phyloP scores from a whole-genome alignment of 2,888 invertebrate species.

The Apamea monoglypha region DNA sequence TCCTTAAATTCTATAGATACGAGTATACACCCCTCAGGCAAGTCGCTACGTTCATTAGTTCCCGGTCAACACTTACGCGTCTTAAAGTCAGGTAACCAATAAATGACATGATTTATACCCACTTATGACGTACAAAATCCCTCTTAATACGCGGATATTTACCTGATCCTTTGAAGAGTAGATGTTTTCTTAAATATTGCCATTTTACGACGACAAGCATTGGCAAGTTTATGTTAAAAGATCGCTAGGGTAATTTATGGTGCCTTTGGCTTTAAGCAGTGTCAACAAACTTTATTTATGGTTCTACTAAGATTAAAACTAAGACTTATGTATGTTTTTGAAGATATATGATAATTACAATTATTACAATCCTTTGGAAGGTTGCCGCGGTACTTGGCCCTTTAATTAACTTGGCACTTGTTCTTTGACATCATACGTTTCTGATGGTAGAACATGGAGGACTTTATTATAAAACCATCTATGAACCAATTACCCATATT shows the following conservation, averaged over 20 bases:
- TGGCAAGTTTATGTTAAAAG: constrained; percentile 20
- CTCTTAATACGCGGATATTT: constrained; percentile 13
- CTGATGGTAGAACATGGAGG: neutral
- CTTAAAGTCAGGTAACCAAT: constrained; percentile 54
- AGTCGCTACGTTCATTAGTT: constrained; percentile 45
- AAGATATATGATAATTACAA: constrained; percentile 5
- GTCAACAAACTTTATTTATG: constrained; percentile 18
- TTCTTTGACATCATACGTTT: neutral
- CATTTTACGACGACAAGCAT: constrained; percentile 22
- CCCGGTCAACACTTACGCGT: neutral
- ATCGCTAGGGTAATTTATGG: constrained; percentile 12
- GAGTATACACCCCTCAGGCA: neutral
- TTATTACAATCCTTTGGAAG: neutral
- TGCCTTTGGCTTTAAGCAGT: neutral
- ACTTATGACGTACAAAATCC: constrained; percentile 9
- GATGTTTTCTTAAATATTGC: constrained; percentile 17
- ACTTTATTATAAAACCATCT: neutral
- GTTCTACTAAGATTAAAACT: constrained; percentile 2
- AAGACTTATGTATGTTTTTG: neutral
- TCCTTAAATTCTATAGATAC: constrained; percentile 24
- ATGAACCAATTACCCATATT: neutral
- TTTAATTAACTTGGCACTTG: neutral
- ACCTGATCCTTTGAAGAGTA: constrained; percentile 2
- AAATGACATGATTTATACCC: constrained; percentile 47
- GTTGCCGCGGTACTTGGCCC: neutral